Base-by-base conservation (phyloP, 1,140 invertebrate species). In the Pantala flavescens region DNA sequence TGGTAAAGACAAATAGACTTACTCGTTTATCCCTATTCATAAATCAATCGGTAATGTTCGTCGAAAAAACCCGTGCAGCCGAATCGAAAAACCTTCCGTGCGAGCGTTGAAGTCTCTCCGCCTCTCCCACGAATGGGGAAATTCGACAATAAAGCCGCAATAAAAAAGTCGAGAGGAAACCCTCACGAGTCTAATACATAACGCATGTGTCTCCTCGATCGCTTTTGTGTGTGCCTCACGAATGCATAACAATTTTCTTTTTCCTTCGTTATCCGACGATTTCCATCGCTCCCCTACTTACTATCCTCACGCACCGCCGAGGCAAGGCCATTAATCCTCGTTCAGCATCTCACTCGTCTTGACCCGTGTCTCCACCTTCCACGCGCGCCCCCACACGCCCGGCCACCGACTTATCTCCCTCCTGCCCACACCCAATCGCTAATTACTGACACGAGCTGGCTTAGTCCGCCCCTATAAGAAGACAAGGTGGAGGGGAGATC, bases 331-430 rank as follows among this genome's bases (percentile, higher is more conserved):
- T 63, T 63, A 63, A 63, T 63, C 49, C 49, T 63, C 49, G 3
- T 63, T 63, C 49, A 63, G 49, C 49, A 63, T 63, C 49, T 63
- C 49, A 63, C 49, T 63, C 49, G 49, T 63, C 49, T 63, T 63
- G 49, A 63, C 49, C 49, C 49, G 49, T 63, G 49, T 63, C 49
- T 63, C 49, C 49, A 63, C 49, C 49, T 63, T 63, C 49, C 49
- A 63, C 49, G 49, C 49, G 49, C 14, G 49, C 49, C 49, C 49
- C 49, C 49, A 63, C 49, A 63, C 49, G 14, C 49, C 49, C 49
- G 49, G 49, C 49, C 49, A 63, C 49, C 49, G 49, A 63, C 49
- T 63, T 63, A 63, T 63, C 49, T 63, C 49, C 49, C n/a, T 63
- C 49, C 49, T 63, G 49, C 49, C 49, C 49, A 63, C 49, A 63